These are phyloP conservation scores for Notolabrus celidotus DNA, from an alignment of 2,797 vertebrate species.

Conservation along the genomic window DNA sequence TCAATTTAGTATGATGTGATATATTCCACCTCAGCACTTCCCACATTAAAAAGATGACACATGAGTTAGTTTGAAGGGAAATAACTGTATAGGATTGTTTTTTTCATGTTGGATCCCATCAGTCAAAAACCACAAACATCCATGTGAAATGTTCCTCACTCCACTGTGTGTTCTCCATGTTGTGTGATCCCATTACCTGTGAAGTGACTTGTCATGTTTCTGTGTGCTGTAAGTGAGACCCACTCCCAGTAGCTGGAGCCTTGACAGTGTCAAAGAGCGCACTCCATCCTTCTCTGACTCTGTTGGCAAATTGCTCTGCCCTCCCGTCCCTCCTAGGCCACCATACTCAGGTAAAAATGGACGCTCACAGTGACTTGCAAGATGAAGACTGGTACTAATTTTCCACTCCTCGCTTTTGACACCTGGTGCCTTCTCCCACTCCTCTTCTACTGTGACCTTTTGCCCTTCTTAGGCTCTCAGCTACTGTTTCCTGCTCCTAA, in stretches of 20 bases:
- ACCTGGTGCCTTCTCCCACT: conserved; percentile 42
- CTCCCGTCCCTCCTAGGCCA: conserved; percentile 96
- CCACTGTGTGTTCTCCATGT: conserved; percentile 33
- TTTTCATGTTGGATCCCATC: no score
- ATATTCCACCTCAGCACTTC: no score
- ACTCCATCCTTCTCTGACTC: conserved; percentile 88
- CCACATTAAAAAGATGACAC: no score
- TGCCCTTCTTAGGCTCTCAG: conserved; percentile 28
- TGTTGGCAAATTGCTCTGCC: conserved; percentile 90
- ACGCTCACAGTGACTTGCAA: conserved; percentile 10
- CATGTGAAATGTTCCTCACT: conserved; percentile 12
- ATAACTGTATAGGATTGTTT: no score
- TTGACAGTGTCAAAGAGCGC: conserved; percentile 95
- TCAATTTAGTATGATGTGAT: no score
- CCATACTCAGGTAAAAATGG: conserved; percentile 91
- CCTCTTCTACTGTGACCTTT: not conserved
- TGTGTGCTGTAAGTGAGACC: conserved; percentile 89
- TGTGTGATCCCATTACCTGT: conserved; percentile 40
- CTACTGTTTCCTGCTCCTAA: conserved; percentile 32
- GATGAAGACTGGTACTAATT: conserved; percentile 67
- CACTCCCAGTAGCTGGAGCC: conserved; percentile 97
- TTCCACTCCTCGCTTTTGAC: conserved; percentile 67
- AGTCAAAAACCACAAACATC: not conserved
- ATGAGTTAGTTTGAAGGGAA: no score
- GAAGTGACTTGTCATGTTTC: conserved; percentile 67